Base-by-base conservation (phyloP, 2,797 vertebrate genomes). In the Mico argentatus region DNA sequence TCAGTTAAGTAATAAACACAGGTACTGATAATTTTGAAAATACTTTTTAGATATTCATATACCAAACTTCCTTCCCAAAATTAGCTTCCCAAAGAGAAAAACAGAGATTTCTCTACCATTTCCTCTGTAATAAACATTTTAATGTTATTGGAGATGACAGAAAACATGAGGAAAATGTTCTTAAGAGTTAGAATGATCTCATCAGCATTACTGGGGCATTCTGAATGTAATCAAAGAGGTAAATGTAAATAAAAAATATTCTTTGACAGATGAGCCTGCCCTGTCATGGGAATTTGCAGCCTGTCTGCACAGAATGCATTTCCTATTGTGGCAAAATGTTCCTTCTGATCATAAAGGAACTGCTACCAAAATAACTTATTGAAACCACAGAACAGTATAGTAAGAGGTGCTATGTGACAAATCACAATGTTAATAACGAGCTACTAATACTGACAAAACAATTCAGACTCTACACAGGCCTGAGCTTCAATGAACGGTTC, bases 201-300 rank as follows among this genome's bases (percentile, higher is more conserved):
- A 96, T 97, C 96, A 92, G 94, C 92, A 96, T 97, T 93, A 83
- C 94, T 64, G 79, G 59, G 82, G 67, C 94, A 96, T 94, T 89
- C 82, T 89, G 87, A 94, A 96, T 77, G 80, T 89, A 95, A 94
- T 95, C 90, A 95, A 95, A 97, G 90, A 96, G 85, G 88, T 77
- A 96, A 85, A 90, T 75, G 64, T 77, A 64, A 94, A 94, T 94
- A 77, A 94, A 90, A 96, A 96, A 92, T 76, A 88, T 95, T 86
- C 95, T 96, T 89, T 96, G 72, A 94, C 97, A 91, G 95, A 96
- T 93, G 95, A 98, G 95, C 88, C 77, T 96, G 27, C 91, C 83
- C 83, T 89, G 83, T 88, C 88, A 89, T 89, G 92, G 96, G 96
- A 96, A 94, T 97, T 90, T 94, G 82, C 73, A 97, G 95, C 26